These are phyloP conservation scores for Lichenostomus cassidix DNA, from an alignment of 2,113 vertebrate species.

Conservation along the genomic window DNA sequence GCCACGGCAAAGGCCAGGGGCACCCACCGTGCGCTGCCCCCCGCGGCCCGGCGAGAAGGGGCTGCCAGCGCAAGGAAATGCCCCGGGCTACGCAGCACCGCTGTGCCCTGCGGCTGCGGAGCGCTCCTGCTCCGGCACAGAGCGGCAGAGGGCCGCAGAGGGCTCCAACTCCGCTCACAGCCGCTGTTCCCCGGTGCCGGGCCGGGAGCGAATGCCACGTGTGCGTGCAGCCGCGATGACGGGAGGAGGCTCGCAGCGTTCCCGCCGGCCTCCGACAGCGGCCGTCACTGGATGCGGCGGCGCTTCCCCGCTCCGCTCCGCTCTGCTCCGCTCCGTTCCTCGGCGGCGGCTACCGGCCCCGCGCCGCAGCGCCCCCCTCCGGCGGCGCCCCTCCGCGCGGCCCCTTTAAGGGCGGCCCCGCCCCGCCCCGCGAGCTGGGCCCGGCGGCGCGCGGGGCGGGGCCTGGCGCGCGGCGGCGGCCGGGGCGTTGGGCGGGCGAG, in stretches of 20 bases:
- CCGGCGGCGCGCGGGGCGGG: too few relatives aligned
- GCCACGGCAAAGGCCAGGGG: neutral
- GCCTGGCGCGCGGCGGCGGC: too few relatives aligned
- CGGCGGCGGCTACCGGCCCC: neutral
- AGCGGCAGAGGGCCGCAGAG: neutral
- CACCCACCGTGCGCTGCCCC: accelerated
- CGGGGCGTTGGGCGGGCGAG: too few relatives aligned
- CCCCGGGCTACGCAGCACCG: neutral
- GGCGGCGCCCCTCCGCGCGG: neutral
- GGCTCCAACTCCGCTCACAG: neutral
- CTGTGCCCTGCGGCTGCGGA: neutral
- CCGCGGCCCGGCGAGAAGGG: neutral
- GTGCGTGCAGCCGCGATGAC: neutral
- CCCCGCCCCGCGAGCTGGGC: neutral
- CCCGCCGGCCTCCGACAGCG: accelerated
- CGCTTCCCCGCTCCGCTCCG: too few relatives aligned
- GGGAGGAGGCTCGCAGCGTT: accelerated
- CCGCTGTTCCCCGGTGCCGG: too few relatives aligned
- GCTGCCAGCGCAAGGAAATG: neutral
- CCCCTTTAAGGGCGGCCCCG: conserved; percentile 35
- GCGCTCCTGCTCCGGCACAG: neutral
- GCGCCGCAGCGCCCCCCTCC: neutral
- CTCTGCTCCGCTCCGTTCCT: too few relatives aligned
- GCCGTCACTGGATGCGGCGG: accelerated
- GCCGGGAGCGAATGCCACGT: neutral